phyloP scores from a whole-genome alignment of 2,113 vertebrate species.

The Taxidea taxus region DNA sequence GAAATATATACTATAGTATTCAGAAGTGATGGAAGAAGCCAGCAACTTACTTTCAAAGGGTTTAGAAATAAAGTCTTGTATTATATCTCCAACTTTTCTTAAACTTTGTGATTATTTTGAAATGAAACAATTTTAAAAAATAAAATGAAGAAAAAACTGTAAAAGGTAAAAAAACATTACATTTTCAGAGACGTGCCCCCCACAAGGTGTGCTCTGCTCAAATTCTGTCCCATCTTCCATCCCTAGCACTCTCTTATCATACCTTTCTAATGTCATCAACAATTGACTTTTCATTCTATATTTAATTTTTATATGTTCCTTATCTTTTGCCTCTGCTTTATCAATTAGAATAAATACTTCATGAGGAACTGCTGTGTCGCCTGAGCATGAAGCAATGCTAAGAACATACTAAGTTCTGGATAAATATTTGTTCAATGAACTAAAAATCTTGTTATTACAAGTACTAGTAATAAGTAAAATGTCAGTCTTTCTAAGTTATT shows the following conservation, averaged over 20 bases:
- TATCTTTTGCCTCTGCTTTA: not conserved
- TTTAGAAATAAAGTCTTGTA: not conserved
- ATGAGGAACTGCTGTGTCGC: not conserved
- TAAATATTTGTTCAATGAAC: conserved; percentile 33
- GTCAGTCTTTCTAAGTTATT: conserved; percentile 17
- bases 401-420: not conserved
- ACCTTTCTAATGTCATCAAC: not conserved
- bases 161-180: not conserved
- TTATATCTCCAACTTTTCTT: not conserved
- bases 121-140: not conserved
- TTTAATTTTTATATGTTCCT: not conserved
- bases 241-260: not conserved
- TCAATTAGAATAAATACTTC: not conserved
- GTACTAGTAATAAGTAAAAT: conserved; percentile 4
- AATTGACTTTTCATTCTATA: not conserved
- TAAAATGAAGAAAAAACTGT: not conserved
- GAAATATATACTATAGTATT: not conserved
- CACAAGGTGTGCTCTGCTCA: not conserved
- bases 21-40: not conserved
- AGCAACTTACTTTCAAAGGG: not conserved
- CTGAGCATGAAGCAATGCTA: not conserved
- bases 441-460: conserved; percentile 15
- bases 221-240: not conserved
- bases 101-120: conserved; percentile 2
- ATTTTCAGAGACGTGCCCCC: not conserved